These are phyloP conservation scores for Ypsolopha sequella DNA, from an alignment of 2,888 invertebrate species.

Conservation along the genomic window DNA sequence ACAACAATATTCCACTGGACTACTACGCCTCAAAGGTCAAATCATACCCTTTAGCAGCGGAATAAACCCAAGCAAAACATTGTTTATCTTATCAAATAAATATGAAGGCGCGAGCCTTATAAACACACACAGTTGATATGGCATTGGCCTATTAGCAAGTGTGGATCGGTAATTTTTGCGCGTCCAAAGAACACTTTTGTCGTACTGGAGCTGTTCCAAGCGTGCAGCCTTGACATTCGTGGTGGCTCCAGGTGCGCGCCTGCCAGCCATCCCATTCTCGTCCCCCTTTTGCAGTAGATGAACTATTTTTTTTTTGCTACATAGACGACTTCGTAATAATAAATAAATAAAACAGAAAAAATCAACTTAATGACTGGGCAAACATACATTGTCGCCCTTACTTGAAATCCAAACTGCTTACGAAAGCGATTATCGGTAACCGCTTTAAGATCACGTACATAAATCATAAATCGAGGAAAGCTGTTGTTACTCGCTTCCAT, in stretches of 20 bases:
- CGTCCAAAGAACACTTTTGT: constrained; percentile 6
- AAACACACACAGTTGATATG: constrained; percentile 8
- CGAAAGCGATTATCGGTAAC: constrained; percentile 9
- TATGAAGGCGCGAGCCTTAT: constrained; percentile 1
- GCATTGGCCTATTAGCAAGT: background rate
- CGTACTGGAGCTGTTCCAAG: constrained; percentile 56
- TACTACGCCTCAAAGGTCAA: background rate
- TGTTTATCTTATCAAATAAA: background rate
- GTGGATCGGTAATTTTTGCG: background rate
- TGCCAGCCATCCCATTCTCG: constrained; percentile 29
- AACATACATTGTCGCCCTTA: background rate
- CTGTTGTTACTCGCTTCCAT: too few relatives aligned
- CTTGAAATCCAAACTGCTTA: constrained; percentile 7
- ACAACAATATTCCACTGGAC: background rate
- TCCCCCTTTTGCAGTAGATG: constrained; percentile 15
- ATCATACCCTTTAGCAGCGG: constrained; percentile 4
- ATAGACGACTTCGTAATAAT: constrained; percentile 12
- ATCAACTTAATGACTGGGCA: background rate
- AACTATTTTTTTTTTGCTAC: constrained; percentile 35
- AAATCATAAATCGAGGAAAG: background rate
- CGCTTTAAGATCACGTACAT: constrained; percentile 11
- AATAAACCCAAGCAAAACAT: constrained; percentile 9
- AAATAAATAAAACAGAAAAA: background rate
- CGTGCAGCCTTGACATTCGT: constrained; percentile 62
- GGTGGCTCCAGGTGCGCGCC: constrained; percentile 42